Evolutionary conservation across 1,140 invertebrate species (phyloP).

Genomic region (Diachasma alloeum): DNA sequence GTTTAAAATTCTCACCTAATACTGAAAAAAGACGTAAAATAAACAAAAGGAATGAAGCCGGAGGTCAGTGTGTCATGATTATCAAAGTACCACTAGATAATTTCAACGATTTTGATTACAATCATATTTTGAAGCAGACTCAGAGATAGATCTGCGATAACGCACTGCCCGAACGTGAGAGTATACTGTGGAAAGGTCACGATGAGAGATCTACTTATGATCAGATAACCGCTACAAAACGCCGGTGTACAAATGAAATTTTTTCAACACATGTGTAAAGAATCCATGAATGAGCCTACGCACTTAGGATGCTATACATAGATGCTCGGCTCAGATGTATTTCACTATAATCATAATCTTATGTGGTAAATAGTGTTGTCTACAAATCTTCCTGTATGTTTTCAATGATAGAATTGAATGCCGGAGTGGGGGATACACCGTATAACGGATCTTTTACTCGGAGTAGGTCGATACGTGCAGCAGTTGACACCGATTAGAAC

Average conservation of each 20-base stretch:
- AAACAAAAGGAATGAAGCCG: not conserved
- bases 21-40: not conserved
- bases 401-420: slow-evolving; percentile 22
- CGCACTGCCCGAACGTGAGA: not conserved
- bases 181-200: not conserved
- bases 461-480: slow-evolving; percentile 63
- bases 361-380: not conserved
- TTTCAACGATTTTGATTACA: not conserved
- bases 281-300: not conserved
- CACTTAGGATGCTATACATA: not conserved
- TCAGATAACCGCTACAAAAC: not conserved
- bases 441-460: slow-evolving; percentile 57
- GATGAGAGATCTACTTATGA: not conserved
- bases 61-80: not conserved
- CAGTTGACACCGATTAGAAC: slow-evolving; percentile 63
- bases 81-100: not conserved
- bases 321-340: not conserved
- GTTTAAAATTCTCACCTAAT: not conserved
- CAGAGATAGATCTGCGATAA: not conserved
- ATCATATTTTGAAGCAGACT: not conserved
- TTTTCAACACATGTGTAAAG: not conserved
- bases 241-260: not conserved
- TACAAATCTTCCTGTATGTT: slow-evolving; percentile 8
- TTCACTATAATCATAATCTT: slow-evolving; percentile 1
- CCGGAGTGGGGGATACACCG: slow-evolving; percentile 40